Conservation (phyloP, 2,113 vertebrate species). For the Entomyzon cyanotis region DNA sequence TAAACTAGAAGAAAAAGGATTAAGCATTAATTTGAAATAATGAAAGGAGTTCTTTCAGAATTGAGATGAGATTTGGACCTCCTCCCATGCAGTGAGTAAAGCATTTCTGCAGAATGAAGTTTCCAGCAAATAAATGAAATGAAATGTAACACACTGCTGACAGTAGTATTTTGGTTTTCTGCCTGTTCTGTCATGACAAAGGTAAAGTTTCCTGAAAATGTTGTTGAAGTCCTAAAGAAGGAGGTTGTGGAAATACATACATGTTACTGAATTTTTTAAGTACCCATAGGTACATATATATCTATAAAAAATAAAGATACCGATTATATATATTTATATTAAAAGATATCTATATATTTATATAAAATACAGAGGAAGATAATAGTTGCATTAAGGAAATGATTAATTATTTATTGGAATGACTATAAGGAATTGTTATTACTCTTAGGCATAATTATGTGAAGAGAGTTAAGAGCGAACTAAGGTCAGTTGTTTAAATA, state of each 20-base stretch:
- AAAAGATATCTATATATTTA: too few species aligned
- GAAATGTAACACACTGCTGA: background rate
- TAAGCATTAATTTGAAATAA: conserved; percentile 32
- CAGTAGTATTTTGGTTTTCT: background rate
- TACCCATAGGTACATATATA: background rate
- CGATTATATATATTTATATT: too few species aligned
- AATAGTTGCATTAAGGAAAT: background rate
- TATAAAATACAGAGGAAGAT: background rate
- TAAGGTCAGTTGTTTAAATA: background rate
- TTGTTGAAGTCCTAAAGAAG: background rate
- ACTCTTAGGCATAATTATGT: background rate
- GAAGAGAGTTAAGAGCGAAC: background rate
- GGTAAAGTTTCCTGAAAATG: background rate
- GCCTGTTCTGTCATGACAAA: background rate
- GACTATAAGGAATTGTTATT: background rate
- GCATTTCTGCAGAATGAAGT: background rate
- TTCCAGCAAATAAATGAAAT: background rate
- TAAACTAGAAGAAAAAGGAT: conserved; percentile 2
- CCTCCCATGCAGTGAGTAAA: background rate
- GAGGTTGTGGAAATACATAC: background rate
- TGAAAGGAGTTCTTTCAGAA: background rate
- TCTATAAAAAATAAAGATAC: background rate
- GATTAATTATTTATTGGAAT: background rate
- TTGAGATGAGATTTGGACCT: conserved; percentile 9
- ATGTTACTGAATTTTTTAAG: background rate